These are phyloP conservation scores for Otis tarda DNA, from an alignment of 2,113 vertebrate species.

Conservation along the genomic window DNA sequence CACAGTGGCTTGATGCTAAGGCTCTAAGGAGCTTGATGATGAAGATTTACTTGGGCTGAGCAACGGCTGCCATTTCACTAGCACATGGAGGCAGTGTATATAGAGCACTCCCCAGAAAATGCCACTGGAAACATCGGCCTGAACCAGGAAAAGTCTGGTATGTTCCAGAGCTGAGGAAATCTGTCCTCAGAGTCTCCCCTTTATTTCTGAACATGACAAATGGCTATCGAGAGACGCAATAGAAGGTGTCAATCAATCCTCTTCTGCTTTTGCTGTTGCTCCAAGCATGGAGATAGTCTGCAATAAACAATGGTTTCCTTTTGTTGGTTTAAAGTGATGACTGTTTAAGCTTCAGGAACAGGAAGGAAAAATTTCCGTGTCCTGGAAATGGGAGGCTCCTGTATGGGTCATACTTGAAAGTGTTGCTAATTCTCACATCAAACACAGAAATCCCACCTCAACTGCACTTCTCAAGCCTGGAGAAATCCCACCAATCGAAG, in stretches of 20 bases:
- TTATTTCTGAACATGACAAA: neutral
- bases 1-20: neutral
- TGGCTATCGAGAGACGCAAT: neutral
- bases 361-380: neutral
- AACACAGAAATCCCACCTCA: neutral
- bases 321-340: neutral
- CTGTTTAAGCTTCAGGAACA: neutral
- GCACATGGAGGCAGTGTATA: neutral
- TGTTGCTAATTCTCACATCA: neutral
- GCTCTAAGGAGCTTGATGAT: neutral
- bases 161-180: neutral
- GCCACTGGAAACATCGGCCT: neutral
- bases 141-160: neutral
- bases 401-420: neutral
- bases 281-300: rapidly evolving
- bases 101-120: neutral
- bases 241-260: neutral
- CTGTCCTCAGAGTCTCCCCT: neutral
- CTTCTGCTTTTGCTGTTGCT: neutral
- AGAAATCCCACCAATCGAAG: neutral
- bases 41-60: neutral
- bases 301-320: neutral
- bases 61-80: neutral
- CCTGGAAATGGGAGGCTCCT: neutral
- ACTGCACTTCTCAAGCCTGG: neutral